Evolutionary conservation across 2,797 vertebrate species (phyloP), one percentile per base, ranked within the genome.

Genomic region (Selene dorsalis): DNA sequence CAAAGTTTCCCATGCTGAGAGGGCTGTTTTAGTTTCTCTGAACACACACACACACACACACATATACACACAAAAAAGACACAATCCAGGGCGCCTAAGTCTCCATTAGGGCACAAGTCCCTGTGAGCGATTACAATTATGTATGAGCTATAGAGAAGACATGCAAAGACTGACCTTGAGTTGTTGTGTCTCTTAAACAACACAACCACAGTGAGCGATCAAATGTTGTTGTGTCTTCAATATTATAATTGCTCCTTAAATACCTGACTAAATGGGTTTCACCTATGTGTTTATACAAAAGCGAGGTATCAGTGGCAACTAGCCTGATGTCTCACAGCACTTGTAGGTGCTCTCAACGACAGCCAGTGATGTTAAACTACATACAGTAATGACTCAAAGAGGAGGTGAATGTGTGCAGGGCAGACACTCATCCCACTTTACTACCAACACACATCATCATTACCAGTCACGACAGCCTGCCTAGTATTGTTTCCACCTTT

Each of bases 1-100:
- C 62, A 45, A 59, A 82, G 41, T 83, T 68, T 83, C 85, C 73
- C 47, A 52, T 86, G 86, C 88, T 89, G 86, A 90, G 75, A 65
- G 84, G 77, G 82, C 80, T 52, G 56, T 87, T 89, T 84, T 73
- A 63, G 60, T 71, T 60, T 52, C 67, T 63, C 28, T 60, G 52
- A 50, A 71, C 39, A 66, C 39, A 75, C n/a, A 62, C 26, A 65
- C 20, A 76, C 26, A 48, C 16, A 65, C 47, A 60, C 56, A 56
- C 38, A 65, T 17, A 45, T n/a, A 77, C 61, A 72, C 48, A 2
- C 48, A 71, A 71, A 63, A 71, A 22, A 38, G 26, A 68, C 66
- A 84, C 10, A 13, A 50, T 82, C 50, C 41, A 77, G 24, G 52
- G 14, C 43, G 38, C 22, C 11, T 41, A 24, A 68, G 64, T 87